phyloP scores from a whole-genome alignment of 2,113 vertebrate genomes.

The Orcinus orca region DNA sequence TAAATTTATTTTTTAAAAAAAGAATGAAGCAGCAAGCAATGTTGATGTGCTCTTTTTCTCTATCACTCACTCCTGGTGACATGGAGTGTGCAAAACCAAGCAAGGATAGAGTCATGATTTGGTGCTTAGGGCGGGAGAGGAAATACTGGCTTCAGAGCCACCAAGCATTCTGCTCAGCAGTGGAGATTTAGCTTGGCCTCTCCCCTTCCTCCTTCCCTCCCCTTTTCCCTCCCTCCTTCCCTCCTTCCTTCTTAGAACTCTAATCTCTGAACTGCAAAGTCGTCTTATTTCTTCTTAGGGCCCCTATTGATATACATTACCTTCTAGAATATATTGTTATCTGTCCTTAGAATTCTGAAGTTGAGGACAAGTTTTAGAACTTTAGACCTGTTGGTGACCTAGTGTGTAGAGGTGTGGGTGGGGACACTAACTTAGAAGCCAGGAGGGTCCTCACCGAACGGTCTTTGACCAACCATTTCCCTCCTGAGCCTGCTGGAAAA shows the following conservation, averaged over 20 bases:
- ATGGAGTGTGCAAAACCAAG: neutral
- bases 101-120: neutral
- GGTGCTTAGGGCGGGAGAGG: neutral
- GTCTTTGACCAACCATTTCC: neutral
- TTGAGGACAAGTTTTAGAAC: neutral
- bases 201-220: fast-evolving
- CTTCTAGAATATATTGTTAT: neutral
- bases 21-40: conserved; percentile 7
- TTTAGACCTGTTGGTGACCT: neutral
- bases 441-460: neutral
- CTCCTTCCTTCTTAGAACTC: neutral
- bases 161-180: neutral
- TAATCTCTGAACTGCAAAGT: neutral
- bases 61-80: neutral
- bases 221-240: too few relatives aligned
- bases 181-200: neutral
- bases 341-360: neutral
- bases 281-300: neutral
- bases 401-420: neutral
- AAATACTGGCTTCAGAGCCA: neutral
- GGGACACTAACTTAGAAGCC: neutral
- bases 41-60: neutral
- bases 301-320: neutral
- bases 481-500: neutral
- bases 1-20: neutral